Percentiles rank a stretch among this genome's conserved stretches.
These are phyloP conservation scores for Stomorhina lunata DNA, from an alignment of 2,888 invertebrate genomes.

Conservation along the genomic window DNA sequence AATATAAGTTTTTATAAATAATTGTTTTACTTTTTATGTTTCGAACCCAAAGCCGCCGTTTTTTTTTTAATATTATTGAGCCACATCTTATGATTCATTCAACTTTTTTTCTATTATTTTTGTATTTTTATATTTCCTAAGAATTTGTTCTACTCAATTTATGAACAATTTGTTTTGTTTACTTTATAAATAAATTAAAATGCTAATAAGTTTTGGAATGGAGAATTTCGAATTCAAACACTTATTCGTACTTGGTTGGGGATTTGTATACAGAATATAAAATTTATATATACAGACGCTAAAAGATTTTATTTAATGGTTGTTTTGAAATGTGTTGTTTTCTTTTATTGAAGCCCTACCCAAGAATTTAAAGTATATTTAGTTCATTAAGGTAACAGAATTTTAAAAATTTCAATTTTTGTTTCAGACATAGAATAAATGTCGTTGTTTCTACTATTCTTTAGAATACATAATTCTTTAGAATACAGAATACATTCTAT, in stretches of 20 bases:
- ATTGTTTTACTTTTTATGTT: neutral
- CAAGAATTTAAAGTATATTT: no score
- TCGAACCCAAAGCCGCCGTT: neutral
- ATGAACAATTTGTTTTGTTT: conserved; percentile 7
- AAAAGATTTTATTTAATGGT: conserved; percentile 14
- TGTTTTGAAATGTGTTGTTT: neutral
- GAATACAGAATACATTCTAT: no score
- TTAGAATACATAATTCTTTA: no score
- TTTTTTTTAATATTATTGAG: neutral
- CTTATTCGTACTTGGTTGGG: neutral
- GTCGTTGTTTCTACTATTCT: no score
- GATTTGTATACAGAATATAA: neutral
- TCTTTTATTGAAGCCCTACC: neutral
- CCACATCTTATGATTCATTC: no score
- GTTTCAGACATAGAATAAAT: no score
- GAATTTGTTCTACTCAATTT: neutral
- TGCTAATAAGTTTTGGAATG: conserved; percentile 13
- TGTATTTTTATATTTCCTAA: neutral
- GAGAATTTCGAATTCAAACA: neutral
- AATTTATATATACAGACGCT: conserved; percentile 15
- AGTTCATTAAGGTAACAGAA: no score
- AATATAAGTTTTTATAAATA: neutral
- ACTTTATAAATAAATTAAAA: conserved; percentile 1
- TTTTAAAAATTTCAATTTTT: no score
- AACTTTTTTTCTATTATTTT: neutral